A percentile compares a stretch with the other conserved stretches of the same genome.
phyloP scores from a whole-genome alignment of 2,797 vertebrate genomes.

The Arrhamphus sclerolepis region DNA sequence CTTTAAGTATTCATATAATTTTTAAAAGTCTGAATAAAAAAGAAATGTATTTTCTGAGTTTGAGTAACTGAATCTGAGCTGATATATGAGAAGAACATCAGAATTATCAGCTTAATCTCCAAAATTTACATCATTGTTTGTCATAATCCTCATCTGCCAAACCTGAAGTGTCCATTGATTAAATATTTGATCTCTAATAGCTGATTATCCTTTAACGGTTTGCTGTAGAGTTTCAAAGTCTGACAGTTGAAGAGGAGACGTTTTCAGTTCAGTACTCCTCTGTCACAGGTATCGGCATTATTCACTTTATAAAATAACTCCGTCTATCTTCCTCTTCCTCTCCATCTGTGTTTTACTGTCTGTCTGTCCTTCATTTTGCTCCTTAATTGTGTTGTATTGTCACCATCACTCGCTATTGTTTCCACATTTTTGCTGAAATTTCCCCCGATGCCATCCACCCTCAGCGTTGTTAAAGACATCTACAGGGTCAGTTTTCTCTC shows the following conservation, averaged over 20 bases:
- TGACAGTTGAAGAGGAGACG: constrained; percentile 60
- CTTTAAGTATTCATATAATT: too few relatives aligned
- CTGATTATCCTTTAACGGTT: constrained; percentile 32
- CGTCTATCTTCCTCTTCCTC: too few relatives aligned
- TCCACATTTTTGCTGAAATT: neutral
- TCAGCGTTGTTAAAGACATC: neutral
- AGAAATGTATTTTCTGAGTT: too few relatives aligned
- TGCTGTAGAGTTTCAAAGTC: constrained; percentile 60
- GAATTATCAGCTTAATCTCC: too few relatives aligned
- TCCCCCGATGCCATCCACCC: neutral
- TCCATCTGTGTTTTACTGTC: too few relatives aligned
- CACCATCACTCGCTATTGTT: neutral
- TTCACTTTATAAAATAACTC: neutral
- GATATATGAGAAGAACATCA: too few relatives aligned
- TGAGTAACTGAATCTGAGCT: too few relatives aligned
- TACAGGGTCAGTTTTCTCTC: constrained; percentile 5
- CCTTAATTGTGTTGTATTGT: neutral
- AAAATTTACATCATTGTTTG: too few relatives aligned
- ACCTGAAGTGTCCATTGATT: neutral
- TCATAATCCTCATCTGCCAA: constrained; percentile 23
- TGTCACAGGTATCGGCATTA: constrained; percentile 55
- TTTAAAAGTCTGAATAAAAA: too few relatives aligned
- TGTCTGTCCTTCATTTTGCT: too few relatives aligned
- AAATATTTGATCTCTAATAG: constrained; percentile 1
- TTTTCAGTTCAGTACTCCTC: constrained; percentile 51